phyloP scores from a whole-genome alignment of 2,888 invertebrate genomes.

The Clivina fossor region DNA sequence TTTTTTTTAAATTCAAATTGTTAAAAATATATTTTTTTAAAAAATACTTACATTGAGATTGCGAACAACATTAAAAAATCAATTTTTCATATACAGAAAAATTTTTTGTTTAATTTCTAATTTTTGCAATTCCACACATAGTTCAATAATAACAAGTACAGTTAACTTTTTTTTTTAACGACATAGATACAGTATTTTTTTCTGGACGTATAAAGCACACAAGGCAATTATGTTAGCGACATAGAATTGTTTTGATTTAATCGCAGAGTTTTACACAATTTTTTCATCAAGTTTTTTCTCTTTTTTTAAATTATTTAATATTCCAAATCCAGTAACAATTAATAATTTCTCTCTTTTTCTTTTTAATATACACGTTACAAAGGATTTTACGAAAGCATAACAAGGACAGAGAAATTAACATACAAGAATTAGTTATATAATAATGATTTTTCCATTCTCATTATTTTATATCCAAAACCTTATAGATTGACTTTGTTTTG shows the following conservation, averaged over 20 bases:
- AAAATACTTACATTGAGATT: background rate
- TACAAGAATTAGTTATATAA: too few relatives aligned
- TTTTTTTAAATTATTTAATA: too few relatives aligned
- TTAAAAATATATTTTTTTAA: background rate
- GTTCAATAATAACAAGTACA: background rate
- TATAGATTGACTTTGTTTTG: too few relatives aligned
- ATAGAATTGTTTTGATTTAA: slow-evolving; percentile 22
- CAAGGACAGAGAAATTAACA: slow-evolving; percentile 4
- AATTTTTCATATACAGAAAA: background rate
- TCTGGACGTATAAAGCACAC: slow-evolving; percentile 29
- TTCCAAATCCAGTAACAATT: slow-evolving; percentile 13
- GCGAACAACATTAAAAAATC: background rate
- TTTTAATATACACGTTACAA: slow-evolving; percentile 8
- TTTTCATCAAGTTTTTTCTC: too few relatives aligned
- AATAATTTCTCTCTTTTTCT: too few relatives aligned
- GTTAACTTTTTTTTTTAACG: background rate
- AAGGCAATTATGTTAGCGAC: slow-evolving; percentile 28
- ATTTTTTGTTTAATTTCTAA: background rate
- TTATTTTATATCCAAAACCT: too few relatives aligned
- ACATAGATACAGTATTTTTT: background rate
- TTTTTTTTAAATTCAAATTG: too few relatives aligned
- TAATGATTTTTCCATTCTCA: too few relatives aligned
- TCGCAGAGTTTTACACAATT: slow-evolving; percentile 9
- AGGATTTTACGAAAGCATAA: slow-evolving; percentile 2
- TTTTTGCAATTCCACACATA: background rate